Evolutionary conservation across 2,113 vertebrate genomes (phyloP), one percentile per base, ranked within the genome.

Genomic region (Petaurus breviceps): DNA sequence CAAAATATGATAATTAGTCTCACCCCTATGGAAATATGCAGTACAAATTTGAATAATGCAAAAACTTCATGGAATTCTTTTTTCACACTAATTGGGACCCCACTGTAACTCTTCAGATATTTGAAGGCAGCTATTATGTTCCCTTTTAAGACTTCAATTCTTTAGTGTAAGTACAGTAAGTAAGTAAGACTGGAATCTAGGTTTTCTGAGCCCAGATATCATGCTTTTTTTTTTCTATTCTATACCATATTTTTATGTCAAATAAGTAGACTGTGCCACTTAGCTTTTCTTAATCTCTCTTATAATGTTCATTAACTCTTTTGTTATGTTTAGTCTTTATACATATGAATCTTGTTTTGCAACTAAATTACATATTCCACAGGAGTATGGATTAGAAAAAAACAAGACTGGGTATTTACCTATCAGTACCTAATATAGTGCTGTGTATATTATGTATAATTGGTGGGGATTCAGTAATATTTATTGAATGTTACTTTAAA

Each of bases 281-380:
- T 5, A 89, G 51, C 94, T 95, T 68, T 68, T 93, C 92, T 46
- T 16, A 31, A 92, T 96, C 95, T 96, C 77, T 53, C 51, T 93
- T 49, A 8, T 14, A 9, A n/a, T 90, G 0, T 55, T 92, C 89
- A 52, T 90, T 51, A n/a, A 49, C 0, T 51, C 91, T 95, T 68
- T 46, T 68, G 94, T 97, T 96, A 55, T 93, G 11, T 51, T 46
- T 95, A 54, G 43, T 31, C 49, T 57, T 24, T 90, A n/a, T 89
- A 92, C 92, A 8, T 84, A 84, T 77, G 37, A n/a, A n/a, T 49
- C 47, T 49, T 49, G n/a, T 94, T 92, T n/a, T 6, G 1, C n/a
- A 52, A n/a, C 28, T 92, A 55, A 25, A 91, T 68, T 91, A 7
- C 95, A 84, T 47, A 77, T 77, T 96, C n/a, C 19, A n/a, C 16